Percentiles rank a stretch among this genome's conserved stretches.
Evolutionary conservation across 2,888 invertebrate species (phyloP).

Genomic region (Proisotoma minuta): DNA sequence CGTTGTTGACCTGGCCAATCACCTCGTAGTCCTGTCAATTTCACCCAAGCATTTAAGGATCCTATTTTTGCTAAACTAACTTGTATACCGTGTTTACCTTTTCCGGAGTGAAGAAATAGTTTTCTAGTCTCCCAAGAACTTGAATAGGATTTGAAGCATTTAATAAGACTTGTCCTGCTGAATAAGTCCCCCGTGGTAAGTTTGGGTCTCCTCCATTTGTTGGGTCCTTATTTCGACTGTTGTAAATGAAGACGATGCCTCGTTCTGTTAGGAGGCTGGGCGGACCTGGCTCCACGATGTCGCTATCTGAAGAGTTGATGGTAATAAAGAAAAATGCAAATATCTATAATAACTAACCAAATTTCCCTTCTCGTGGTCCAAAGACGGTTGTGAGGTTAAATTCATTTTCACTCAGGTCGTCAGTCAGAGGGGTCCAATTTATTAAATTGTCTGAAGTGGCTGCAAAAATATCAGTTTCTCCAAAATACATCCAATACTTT

Average conservation of each 20-base stretch:
- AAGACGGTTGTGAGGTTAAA: constrained; percentile 17
- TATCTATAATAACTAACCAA: too few relatives aligned
- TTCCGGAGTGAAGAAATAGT: constrained; percentile 32
- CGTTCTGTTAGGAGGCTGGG: constrained; percentile 21
- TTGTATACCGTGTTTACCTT: too few relatives aligned
- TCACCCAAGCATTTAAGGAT: not conserved
- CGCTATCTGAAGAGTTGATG: too few relatives aligned
- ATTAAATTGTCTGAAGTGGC: constrained; percentile 36
- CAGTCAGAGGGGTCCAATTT: constrained; percentile 32
- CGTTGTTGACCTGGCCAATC: constrained; percentile 33
- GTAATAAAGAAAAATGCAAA: too few relatives aligned
- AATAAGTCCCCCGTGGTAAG: constrained; percentile 27
- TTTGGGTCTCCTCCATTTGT: constrained; percentile 23
- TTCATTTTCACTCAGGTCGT: constrained; percentile 9
- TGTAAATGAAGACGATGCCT: constrained; percentile 33
- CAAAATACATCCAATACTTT: constrained; percentile 41
- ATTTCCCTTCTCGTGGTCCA: constrained; percentile 24
- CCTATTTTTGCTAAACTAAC: not conserved
- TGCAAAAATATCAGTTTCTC: constrained; percentile 32
- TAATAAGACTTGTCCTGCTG: constrained; percentile 31
- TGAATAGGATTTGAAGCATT: constrained; percentile 18
- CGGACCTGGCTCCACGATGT: constrained; percentile 35
- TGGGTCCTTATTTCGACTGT: constrained; percentile 21
- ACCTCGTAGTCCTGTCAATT: constrained; percentile 27
- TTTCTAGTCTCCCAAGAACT: constrained; percentile 16